Evolutionary conservation across 2,113 vertebrate species (phyloP), one percentile per base, ranked within the genome.

Genomic region (Ammodytes marinus): DNA sequence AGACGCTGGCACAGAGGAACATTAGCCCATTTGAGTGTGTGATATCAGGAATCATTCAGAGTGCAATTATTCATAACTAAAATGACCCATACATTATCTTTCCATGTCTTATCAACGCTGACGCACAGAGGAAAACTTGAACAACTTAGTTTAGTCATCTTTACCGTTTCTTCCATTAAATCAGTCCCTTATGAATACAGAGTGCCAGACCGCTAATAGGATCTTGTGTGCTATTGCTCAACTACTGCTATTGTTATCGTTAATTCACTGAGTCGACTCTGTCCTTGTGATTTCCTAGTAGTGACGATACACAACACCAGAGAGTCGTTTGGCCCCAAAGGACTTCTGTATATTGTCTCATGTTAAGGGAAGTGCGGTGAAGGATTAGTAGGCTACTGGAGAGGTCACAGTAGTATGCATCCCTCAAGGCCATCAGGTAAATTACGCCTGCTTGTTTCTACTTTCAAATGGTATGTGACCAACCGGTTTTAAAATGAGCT

Each of bases 31-130:
- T 61, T 61, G 6, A 27, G 10, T 5, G 58, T 64, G 52, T 5
- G 39, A 57, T n/a, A 63, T 39, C 15, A 39, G 43, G 84, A 57
- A 82, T 45, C 40, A 63, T 50, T 65, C 49, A 9, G 45, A 55
- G 3, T 5, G 45, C 19, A 47, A 5, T 3, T 0, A 76, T 66
- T 70, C 6, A 71, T 42, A 47, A 49, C 45, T 67, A 5, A 63
- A 79, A 66, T 54, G 61, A 66, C 60, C 42, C 3, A 39, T 27
- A 27, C 27, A 27, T 27, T 27, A 27, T 27, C 53, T 66, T 58
- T 52, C 4, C 63, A 37, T 35, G 47, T 27, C 11, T 43, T 63
- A 57, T 43, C 0, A 17, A 17, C 17, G 37, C 54, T 4, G 15
- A 57, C 57, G 19, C 19, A 60, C 0, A 1, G 58, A 58, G 58